Conservation (phyloP, 1,140 invertebrate genomes). For the Ips typographus region DNA sequence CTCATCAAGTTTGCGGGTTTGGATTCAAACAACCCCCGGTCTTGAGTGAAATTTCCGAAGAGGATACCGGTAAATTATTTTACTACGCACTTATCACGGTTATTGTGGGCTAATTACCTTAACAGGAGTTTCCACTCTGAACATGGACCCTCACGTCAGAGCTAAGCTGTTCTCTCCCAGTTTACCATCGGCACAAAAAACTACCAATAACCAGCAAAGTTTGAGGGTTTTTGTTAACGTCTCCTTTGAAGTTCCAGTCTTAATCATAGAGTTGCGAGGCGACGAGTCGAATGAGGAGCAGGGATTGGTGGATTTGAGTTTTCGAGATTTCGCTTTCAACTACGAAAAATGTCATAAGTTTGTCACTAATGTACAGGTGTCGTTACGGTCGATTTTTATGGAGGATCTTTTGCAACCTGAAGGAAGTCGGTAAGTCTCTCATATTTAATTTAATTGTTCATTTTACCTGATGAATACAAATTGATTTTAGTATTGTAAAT, state of each 20-base stretch:
- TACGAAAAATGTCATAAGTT: conserved; percentile 67
- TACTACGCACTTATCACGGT: background rate
- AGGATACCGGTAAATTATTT: conserved; percentile 48
- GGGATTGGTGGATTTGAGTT: conserved; percentile 77
- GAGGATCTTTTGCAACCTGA: conserved; percentile 80
- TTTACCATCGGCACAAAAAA: conserved; percentile 17
- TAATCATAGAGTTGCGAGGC: conserved; percentile 72
- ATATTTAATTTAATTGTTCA: too few relatives aligned
- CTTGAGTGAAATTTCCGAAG: conserved; percentile 51
- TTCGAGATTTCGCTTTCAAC: conserved; percentile 77
- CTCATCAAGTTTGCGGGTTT: conserved; percentile 26
- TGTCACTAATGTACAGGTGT: conserved; percentile 73
- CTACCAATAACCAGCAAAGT: background rate
- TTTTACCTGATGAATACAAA: too few relatives aligned
- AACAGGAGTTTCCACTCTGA: conserved; percentile 55
- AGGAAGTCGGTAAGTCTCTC: conserved; percentile 56
- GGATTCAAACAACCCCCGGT: conserved; percentile 29
- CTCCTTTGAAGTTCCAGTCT: conserved; percentile 65
- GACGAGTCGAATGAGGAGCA: conserved; percentile 65
- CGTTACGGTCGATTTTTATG: conserved; percentile 80
- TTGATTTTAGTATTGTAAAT: too few relatives aligned
- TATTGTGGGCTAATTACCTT: background rate
- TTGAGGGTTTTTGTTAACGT: conserved; percentile 36
- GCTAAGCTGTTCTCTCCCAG: conserved; percentile 53
- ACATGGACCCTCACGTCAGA: conserved; percentile 61